phyloP scores from a whole-genome alignment of 2,888 invertebrate species.

The Trypoxylon attenuatum region DNA sequence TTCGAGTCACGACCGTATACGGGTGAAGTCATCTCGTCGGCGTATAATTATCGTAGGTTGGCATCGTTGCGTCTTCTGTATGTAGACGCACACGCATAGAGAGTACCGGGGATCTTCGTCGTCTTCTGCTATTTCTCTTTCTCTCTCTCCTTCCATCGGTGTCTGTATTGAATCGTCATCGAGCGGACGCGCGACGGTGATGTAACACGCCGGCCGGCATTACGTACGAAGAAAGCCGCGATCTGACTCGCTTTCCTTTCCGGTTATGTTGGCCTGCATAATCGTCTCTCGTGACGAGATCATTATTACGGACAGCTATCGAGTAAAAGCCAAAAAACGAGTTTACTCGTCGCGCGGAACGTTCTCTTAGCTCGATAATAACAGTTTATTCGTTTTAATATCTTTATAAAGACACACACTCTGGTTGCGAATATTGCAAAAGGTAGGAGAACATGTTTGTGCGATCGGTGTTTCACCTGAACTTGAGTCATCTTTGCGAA shows the following conservation, averaged over 20 bases:
- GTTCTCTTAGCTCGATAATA: too few relatives aligned
- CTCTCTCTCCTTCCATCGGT: slow-evolving; percentile 10
- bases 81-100: too few relatives aligned
- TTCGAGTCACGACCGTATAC: slow-evolving; percentile 44
- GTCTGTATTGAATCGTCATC: not conserved
- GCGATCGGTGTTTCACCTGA: too few relatives aligned
- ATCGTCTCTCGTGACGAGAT: not conserved
- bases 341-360: too few relatives aligned
- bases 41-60: slow-evolving; percentile 34
- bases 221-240: not conserved
- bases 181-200: not conserved
- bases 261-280: not conserved
- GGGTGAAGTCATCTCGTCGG: slow-evolving; percentile 40
- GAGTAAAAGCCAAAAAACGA: not conserved
- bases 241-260: not conserved
- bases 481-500: too few relatives aligned
- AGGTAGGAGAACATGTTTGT: too few relatives aligned
- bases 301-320: not conserved
- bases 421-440: too few relatives aligned
- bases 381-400: too few relatives aligned
- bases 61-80: slow-evolving; percentile 29
- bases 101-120: too few relatives aligned
- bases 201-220: too few relatives aligned
- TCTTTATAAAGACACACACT: too few relatives aligned
- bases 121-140: slow-evolving; percentile 30